Evolutionary conservation across 2,113 vertebrate genomes (phyloP).

Genomic region (Ceyx cyanopectus): DNA sequence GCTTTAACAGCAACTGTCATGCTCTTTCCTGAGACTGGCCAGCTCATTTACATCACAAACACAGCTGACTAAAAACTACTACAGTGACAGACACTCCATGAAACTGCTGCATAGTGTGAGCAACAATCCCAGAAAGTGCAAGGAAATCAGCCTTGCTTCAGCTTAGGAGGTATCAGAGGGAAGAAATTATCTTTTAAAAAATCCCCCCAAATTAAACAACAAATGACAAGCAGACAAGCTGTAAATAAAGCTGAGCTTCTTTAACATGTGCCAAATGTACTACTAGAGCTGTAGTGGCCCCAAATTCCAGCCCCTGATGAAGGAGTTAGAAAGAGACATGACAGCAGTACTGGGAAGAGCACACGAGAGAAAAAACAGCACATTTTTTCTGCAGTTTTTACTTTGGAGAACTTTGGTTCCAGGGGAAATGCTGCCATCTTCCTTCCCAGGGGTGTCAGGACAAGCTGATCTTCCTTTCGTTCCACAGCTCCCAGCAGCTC

Average conservation of each 20-base stretch:
- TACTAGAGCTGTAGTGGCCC: not conserved
- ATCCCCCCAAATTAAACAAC: not conserved
- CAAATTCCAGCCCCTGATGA: not conserved
- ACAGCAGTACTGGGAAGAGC: not conserved
- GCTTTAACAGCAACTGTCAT: not conserved
- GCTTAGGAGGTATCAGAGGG: not conserved
- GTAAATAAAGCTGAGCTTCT: not conserved
- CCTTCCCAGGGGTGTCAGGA: slow-evolving; percentile 88
- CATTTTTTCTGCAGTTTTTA: slow-evolving; percentile 54
- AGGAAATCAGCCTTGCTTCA: not conserved
- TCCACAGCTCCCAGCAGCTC: slow-evolving; percentile 91
- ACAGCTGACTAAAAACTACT: not conserved
- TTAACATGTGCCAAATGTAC: not conserved
- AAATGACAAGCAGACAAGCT: not conserved
- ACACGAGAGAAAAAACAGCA: rapidly evolving
- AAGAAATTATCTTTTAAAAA: not conserved
- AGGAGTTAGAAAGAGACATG: not conserved
- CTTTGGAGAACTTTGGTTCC: slow-evolving; percentile 94
- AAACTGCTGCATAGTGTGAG: not conserved
- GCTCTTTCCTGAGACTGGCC: not conserved
- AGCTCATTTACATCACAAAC: not conserved
- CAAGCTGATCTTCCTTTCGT: slow-evolving; percentile 81
- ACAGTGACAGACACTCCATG: not conserved
- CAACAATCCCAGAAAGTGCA: not conserved
- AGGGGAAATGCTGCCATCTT: slow-evolving; percentile 97